These are phyloP conservation scores for Nasonia giraulti DNA, from an alignment of 1,140 invertebrate species.

Conservation along the genomic window DNA sequence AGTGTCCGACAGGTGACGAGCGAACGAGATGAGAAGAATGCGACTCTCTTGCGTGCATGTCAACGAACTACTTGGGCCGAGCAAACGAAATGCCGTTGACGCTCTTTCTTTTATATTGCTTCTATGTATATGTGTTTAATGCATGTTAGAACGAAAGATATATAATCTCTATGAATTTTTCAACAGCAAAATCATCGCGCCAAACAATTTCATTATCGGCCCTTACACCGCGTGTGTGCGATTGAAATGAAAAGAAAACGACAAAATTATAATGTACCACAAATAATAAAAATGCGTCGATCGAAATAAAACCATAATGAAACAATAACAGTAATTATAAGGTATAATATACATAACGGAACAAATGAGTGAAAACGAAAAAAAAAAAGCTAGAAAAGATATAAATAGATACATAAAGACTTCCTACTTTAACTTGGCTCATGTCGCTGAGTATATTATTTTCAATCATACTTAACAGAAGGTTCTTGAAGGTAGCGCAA, in stretches of 20 bases:
- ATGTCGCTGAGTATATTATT: constrained; percentile 34
- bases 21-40: constrained; percentile 27
- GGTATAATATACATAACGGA: neutral
- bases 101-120: constrained; percentile 2
- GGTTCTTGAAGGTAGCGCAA: constrained; percentile 35
- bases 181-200: neutral
- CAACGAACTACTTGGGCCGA: constrained; percentile 34
- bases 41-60: constrained; percentile 22
- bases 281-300: neutral
- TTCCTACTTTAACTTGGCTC: constrained; percentile 41
- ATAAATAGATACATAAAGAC: constrained; percentile 21
- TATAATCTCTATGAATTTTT: too few relatives aligned
- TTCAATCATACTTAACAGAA: constrained; percentile 47
- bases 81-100: neutral
- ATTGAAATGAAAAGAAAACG: neutral
- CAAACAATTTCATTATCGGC: neutral
- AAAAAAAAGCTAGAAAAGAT: constrained; percentile 19
- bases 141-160: too few relatives aligned
- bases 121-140: too few relatives aligned
- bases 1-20: constrained; percentile 42
- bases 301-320: neutral
- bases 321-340: neutral
- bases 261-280: neutral
- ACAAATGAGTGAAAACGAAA: neutral
- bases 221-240: neutral